Evolutionary conservation across 2,113 vertebrate genomes (phyloP), one percentile per base, ranked within the genome.

Genomic region (Benitochromis conjunctus): DNA sequence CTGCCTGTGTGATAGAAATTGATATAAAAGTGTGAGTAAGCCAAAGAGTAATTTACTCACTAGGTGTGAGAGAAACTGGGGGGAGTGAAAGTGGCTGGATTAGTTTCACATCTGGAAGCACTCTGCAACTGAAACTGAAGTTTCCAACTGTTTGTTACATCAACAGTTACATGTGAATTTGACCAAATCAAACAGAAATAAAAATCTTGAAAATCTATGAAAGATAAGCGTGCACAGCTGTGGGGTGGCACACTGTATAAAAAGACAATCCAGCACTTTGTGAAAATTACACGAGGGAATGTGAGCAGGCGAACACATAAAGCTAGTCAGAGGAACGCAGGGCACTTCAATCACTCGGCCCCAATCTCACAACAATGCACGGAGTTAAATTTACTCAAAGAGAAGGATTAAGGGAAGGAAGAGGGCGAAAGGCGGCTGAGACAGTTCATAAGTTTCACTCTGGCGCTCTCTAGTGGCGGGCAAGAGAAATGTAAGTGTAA

Each of bases 381-480:
- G 6, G 9, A 38, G 82, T 34, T 71, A 74, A 54, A 86, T 77
- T 21, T 57, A 85, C 6, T 7, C 18, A 34, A 3, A 71, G 16
- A 76, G 9, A 36, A 74, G 24, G 69, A 31, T 74, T 19, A 12
- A 5, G 24, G 1, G 6, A 55, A 8, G 18, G 10, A 6, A 36
- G 11, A 29, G 5, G 1, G 36, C 9, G 7, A 3, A 14, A 14
- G n/a, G 2, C 6, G 19, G 4, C 9, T 2, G 1, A 51, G 43
- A 2, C 4, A 5, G 9, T 4, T 55, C 0, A 58, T 21, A 24
- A 0, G 11, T 74, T 38, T 0, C 3, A 36, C 87, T 90, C 5
- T 91, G 82, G 21, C 77, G 0, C 88, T 79, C 64, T 90, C 92
- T 88, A 54, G 60, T 89, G 93, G 10, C 26, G 2, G 4, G 7